Evolutionary conservation across 2,113 vertebrate species (phyloP), one percentile per base, ranked within the genome.

Genomic region (Callaeas wilsoni): DNA sequence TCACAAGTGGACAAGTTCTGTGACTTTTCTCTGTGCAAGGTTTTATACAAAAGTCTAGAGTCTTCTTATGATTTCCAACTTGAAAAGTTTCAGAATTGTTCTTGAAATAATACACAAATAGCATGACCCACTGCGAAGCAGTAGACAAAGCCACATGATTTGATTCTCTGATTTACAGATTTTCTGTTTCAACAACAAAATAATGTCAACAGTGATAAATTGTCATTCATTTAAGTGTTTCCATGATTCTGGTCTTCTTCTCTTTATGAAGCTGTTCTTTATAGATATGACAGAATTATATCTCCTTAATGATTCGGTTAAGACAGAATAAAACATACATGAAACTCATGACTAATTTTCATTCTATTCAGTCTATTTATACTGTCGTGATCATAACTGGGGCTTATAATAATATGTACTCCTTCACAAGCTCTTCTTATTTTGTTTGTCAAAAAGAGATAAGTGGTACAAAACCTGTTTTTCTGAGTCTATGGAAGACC

Each of bases 111-210:
- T 11, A 19, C 23, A 52, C 4, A 55, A 64, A 60, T 14, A 88
- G 12, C 27, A 32, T 3, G 13, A 68, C 41, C 8, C 20, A n/a
- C 73, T 82, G 69, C 82, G 77, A 85, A 96, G 86, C 30, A 56
- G 50, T 84, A 71, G 79, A 93, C 79, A 92, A 84, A 97, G 56
- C 21, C 52, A 68, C 71, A 87, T 92, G 90, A 92, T 57, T 90
- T 7, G 56, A 81, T 93, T 97, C 62, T 94, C 37, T 93, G 84
- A 84, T 67, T 75, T 69, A 73, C 12, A 91, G 81, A 52, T 44
- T 92, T 93, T 83, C 49, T 42, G 73, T 93, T 93, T 97, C 76
- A 95, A 92, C 86, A 85, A 90, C 18, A 82, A 84, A 71, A 60
- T 87, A 69, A 90, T 73, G 85, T 42, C 73, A 94, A 59, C 22